Base-by-base conservation (phyloP, 2,113 vertebrate genomes). In the Engystomops pustulosus region DNA sequence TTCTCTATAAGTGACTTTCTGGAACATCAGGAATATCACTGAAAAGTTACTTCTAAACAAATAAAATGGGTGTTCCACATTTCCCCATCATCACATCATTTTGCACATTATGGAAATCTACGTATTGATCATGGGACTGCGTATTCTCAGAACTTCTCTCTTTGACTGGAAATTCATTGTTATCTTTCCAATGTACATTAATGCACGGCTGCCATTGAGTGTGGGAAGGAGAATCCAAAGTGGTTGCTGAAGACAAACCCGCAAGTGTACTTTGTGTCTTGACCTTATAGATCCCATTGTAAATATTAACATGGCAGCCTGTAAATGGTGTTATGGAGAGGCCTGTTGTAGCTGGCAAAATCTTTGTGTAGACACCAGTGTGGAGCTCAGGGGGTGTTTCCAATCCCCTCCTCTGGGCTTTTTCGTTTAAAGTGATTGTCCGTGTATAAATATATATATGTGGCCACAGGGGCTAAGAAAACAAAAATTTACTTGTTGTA, bases 161-260 rank as follows among this genome's bases (percentile, higher is more conserved):
- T 41, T 18, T 82, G 80, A 82, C 80, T 82, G 80, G 80, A 82
- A 82, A 81, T 53, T 68, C 49, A 38, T 36, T 55, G 45, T 53
- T 51, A 70, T 70, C 36, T 70, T 81, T 81, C 79, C 65, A 81
- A 14, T 80, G 41, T 36, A 51, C 44, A 51, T 55, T 81, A 70
- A 81, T 71, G 79, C 47, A 55, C 18, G 51, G 67, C 45, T 55
- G 32, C 58, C 78, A 62, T 45, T 80, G 65, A 70, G 30, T 20
- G 32, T 14, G 53, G 75, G 34, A 27, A 47, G 25, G 27, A 20
- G 38, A 67, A 32, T 65, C 23, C 38, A 79, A 58, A 80, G 32
- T 69, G 45, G 30, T 69, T 69, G 27, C 44, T 34, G 17, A 14
- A 36, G 79, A 51, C 23, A 10, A 80, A 49, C 38, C 44, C 44